Base-by-base conservation (phyloP, 2,797 vertebrate genomes). In the Chelonia mydas region DNA sequence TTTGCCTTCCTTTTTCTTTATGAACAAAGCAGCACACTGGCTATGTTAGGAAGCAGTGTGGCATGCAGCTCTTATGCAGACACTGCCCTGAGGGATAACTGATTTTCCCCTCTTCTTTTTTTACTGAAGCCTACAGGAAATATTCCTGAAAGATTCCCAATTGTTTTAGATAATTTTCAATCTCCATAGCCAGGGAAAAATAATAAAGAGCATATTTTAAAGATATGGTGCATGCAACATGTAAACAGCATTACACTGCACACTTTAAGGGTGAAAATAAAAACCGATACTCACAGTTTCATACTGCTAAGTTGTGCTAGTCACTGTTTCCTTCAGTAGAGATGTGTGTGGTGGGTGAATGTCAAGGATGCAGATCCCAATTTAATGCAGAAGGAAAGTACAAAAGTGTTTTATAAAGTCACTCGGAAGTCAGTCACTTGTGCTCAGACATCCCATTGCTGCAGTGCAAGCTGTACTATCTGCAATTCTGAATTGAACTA, bases 401-500 rank as follows among this genome's bases (percentile, higher is more conserved):
- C 72, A 95, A 93, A 96, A 94, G 89, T 79, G 96, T 94, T 97
- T 97, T 96, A 33, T 79, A 91, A 97, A 97, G 98, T 96, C 95
- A 51, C 95, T 84, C 90, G 92, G 94, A 97, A 96, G 97, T 96
- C 97, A 91, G 97, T 82, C 97, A 93, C 95, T 97, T 91, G 90
- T 94, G 95, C 96, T 87, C 97, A 96, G 97, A 94, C 98, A 98
- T 97, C 97, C 97, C 97, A 96, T 92, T 80, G 97, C 97, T 93
- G 93, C 95, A 91, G 96, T 98, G 98, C 97, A 98, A 78, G 97
- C 98, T 97, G 96, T 95, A 98, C 98, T 98, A 97, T 97, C 98
- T 98, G 98, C 98, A 98, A 98, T 97, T 99, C 99, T 98, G 98
- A 98, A 99, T 98, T 98, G 98, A 98, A 98, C 98, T 98, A 98